phyloP scores from a whole-genome alignment of 2,888 invertebrate species.

The Nymphalis c-album region DNA sequence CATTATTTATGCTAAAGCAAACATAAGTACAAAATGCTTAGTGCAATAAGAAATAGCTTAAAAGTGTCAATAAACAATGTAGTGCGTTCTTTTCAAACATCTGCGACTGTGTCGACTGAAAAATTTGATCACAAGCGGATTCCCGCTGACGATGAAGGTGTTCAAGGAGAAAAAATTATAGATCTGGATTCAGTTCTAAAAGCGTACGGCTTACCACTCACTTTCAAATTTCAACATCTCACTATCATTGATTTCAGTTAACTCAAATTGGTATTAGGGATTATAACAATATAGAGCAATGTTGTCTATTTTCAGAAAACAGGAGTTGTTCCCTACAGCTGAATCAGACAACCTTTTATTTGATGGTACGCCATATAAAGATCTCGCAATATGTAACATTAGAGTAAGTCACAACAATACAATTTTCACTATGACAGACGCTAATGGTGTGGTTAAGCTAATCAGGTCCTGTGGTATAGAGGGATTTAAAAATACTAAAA shows the following conservation, averaged over 20 bases:
- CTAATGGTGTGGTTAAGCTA: constrained; percentile 83
- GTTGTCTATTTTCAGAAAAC: constrained; percentile 77
- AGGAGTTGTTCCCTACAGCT: constrained; percentile 87
- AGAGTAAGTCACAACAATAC: constrained; percentile 94
- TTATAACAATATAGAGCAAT: background rate
- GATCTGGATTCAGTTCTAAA: constrained; percentile 85
- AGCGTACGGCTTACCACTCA: constrained; percentile 70
- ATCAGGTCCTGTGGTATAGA: constrained; percentile 92
- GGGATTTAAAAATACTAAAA: constrained; percentile 96
- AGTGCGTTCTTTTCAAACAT: constrained; percentile 60
- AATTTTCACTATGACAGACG: constrained; percentile 87
- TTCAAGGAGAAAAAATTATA: constrained; percentile 86
- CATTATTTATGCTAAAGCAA: background rate
- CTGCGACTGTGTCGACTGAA: constrained; percentile 55
- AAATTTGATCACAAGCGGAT: constrained; percentile 73
- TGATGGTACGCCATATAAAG: constrained; percentile 88
- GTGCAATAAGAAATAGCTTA: constrained; percentile 55
- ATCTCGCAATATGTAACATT: constrained; percentile 92
- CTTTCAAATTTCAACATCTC: too few species aligned
- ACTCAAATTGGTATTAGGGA: too few species aligned
- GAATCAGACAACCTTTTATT: constrained; percentile 87
- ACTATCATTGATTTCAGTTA: too few species aligned
- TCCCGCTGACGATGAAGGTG: constrained; percentile 86
- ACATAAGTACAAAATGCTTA: constrained; percentile 55
- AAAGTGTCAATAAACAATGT: constrained; percentile 50